phyloP scores from a whole-genome alignment of 1,140 invertebrate species.

The Drosophila gunungcola region DNA sequence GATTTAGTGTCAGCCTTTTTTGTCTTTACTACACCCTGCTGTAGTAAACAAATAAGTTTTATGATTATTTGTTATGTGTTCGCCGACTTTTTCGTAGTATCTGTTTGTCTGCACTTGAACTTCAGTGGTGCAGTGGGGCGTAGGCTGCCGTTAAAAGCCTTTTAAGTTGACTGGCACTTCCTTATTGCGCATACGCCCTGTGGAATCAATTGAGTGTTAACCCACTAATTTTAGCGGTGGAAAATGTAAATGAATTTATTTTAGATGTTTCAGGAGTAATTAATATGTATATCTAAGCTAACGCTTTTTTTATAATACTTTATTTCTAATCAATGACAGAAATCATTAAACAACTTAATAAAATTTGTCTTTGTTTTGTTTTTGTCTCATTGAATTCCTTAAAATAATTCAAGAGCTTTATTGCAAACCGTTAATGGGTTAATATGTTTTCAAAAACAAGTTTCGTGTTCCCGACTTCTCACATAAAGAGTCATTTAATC shows the following conservation, averaged over 20 bases:
- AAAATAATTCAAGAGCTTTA: background rate
- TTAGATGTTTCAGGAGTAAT: too few relatives aligned
- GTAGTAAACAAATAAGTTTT: slow-evolving; percentile 38
- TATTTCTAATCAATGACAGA: too few relatives aligned
- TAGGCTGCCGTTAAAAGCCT: slow-evolving; percentile 48
- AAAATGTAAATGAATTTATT: too few relatives aligned
- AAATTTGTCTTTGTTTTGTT: too few relatives aligned
- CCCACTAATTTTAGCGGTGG: background rate
- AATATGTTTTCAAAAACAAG: slow-evolving; percentile 41
- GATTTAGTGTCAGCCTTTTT: slow-evolving; percentile 51
- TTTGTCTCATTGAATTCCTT: background rate
- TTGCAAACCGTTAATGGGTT: slow-evolving; percentile 46
- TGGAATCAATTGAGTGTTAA: slow-evolving; percentile 14
- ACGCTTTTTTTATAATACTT: too few relatives aligned
- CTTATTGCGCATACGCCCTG: slow-evolving; percentile 75
- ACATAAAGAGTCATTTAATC: slow-evolving; percentile 65
- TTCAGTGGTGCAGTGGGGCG: slow-evolving; percentile 26
- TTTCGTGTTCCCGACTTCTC: slow-evolving; percentile 39
- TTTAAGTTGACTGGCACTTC: slow-evolving; percentile 51
- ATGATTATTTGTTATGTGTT: slow-evolving; percentile 37
- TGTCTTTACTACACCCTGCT: background rate
- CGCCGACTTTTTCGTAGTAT: background rate
- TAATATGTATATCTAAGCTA: too few relatives aligned
- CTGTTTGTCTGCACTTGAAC: slow-evolving; percentile 37
- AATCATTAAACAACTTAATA: too few relatives aligned